Percentiles rank a stretch among this genome's conserved stretches.
Evolutionary conservation across 2,888 invertebrate genomes (phyloP).

Genomic region (Agrotis segetum): DNA sequence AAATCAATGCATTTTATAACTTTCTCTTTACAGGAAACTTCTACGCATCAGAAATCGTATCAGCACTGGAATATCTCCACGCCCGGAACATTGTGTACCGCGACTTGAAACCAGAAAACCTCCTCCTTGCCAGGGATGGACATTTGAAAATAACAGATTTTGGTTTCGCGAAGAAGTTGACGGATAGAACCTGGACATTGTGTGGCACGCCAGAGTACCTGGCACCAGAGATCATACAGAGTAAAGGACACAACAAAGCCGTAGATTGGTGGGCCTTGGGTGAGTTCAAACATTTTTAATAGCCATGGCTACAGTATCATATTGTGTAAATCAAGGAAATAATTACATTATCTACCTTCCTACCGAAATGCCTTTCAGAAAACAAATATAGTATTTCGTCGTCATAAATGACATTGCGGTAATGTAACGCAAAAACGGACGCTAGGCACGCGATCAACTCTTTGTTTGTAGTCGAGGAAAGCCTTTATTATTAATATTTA

Average conservation of each 20-base stretch:
- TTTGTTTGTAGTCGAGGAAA: slow-evolving; percentile 54
- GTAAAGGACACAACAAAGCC: slow-evolving; percentile 99
- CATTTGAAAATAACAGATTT: slow-evolving; percentile 99
- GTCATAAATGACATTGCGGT: slow-evolving; percentile 60
- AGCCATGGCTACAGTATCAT: slow-evolving; percentile 24
- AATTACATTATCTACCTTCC: slow-evolving; percentile 46
- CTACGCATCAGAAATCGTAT: slow-evolving; percentile 98
- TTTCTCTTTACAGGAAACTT: slow-evolving; percentile 93
- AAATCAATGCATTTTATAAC: slow-evolving; percentile 51
- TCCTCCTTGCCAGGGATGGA: slow-evolving; percentile 97
- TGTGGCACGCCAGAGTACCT: slow-evolving; percentile 99
- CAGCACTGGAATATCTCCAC: slow-evolving; percentile 98
- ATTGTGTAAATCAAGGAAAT: slow-evolving; percentile 43
- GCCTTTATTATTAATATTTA: slow-evolving; percentile 18
- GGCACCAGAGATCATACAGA: slow-evolving; percentile 99
- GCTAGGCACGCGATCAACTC: slow-evolving; percentile 62
- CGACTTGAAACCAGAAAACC: slow-evolving; percentile 98
- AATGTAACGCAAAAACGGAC: slow-evolving; percentile 49
- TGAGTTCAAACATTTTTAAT: slow-evolving; percentile 77
- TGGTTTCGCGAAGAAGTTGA: slow-evolving; percentile 98
- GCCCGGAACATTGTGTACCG: slow-evolving; percentile 96
- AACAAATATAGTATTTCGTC: slow-evolving; percentile 60
- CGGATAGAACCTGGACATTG: slow-evolving; percentile 98
- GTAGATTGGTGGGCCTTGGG: slow-evolving; percentile 99
- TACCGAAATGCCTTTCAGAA: slow-evolving; percentile 52